phyloP scores from a whole-genome alignment of 2,888 invertebrate genomes.

The Drosophila hawaiiensis region DNA sequence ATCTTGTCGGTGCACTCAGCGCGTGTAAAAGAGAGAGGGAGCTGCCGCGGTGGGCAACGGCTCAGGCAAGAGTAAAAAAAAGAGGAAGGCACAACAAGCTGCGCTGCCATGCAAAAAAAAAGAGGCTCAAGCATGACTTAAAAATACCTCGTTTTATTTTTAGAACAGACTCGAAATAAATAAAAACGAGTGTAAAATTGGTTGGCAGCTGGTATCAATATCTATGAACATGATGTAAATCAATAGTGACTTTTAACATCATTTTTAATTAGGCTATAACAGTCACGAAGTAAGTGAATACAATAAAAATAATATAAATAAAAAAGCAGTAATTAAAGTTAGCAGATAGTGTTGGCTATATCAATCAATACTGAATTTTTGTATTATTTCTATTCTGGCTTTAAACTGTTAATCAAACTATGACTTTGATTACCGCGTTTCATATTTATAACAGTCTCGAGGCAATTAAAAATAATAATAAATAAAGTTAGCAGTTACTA shows the following conservation, averaged over 20 bases:
- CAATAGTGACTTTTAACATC: neutral
- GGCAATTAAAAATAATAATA: neutral
- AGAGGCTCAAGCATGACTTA: conserved; percentile 31
- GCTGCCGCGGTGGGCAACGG: neutral
- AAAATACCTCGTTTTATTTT: conserved; percentile 36
- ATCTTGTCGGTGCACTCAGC: conserved; percentile 60
- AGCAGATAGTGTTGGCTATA: neutral
- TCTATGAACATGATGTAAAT: neutral
- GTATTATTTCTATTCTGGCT: neutral
- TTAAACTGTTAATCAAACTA: neutral
- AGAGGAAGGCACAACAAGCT: neutral
- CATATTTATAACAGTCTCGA: neutral
- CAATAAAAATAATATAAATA: neutral
- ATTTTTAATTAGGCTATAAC: neutral
- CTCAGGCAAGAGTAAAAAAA: conserved; percentile 3
- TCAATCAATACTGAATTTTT: no score
- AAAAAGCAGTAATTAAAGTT: neutral
- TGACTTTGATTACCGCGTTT: neutral
- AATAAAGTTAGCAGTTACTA: neutral
- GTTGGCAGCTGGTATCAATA: neutral
- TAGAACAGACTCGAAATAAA: neutral
- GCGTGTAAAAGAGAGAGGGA: conserved; percentile 23
- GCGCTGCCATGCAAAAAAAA: conserved; percentile 19
- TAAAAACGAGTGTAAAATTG: neutral
- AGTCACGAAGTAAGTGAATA: neutral